Base-by-base conservation (phyloP, 2,888 invertebrate species). In the Alloplasta piceator region DNA sequence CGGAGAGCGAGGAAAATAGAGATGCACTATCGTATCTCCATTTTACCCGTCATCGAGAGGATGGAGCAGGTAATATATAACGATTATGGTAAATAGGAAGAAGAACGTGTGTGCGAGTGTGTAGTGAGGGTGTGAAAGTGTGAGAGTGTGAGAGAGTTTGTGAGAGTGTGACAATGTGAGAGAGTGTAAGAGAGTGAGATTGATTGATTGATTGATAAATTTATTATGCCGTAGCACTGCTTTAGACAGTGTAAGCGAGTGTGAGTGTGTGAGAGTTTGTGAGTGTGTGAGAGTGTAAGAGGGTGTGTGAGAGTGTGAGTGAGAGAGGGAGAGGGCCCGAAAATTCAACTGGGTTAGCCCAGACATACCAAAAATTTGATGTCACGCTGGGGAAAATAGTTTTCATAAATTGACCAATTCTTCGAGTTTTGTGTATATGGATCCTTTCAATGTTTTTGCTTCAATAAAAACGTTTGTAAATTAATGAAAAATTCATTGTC, bases 311-410 rank as follows among this genome's bases (percentile, higher is more conserved):
- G n/a, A n/a, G n/a, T 26, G 26, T 26, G 26, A 2, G 26, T 26
- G 26, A 3, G 26, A 26, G 52, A 14, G 1, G 14, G 14, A 14
- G 56, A 38, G 26, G 48, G 10, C 58, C 55, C 56, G 9, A 68
- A 63, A 56, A 48, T 9, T 52, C 46, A 71, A 64, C 48, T 60
- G 60, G 74, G 68, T 75, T 67, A 75, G 14, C 6, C 6, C 43
- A 36, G 38, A 63, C 61, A 16, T 68, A 9, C 36, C 9, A 5
- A 26, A 36, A 68, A 55, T n/a, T 55, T 43, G 36, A 16, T 39
- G 14, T n/a, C 6, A 14, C 0, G 1, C 38, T 50, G 36, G 36
- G 9, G 6, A 38, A 38, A 38, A 7, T 4, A 38, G 5, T n/a
- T 58, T 58, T 38, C 6, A 26, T 26, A 58, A 58, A 58, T 38